Evolutionary conservation across 2,888 invertebrate genomes (phyloP).

Genomic region (Tortricodes alternella): DNA sequence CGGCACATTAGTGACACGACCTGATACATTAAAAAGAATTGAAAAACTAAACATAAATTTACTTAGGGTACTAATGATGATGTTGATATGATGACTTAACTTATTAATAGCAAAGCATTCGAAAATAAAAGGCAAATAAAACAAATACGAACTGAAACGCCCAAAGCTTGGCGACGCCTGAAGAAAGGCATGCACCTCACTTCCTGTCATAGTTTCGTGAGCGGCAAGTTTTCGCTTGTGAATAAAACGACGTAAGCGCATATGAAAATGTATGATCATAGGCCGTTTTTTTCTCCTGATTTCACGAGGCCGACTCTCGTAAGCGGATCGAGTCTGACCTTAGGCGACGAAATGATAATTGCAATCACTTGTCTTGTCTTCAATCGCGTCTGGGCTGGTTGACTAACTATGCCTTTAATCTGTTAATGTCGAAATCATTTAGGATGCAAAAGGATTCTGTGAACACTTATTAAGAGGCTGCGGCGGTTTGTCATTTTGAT

Average conservation of each 20-base stretch:
- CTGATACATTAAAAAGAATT: too few species aligned
- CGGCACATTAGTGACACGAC: too few species aligned
- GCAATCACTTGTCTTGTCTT: conserved; percentile 50
- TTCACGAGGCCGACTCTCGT: conserved; percentile 61
- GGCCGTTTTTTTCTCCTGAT: conserved; percentile 46
- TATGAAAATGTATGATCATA: conserved; percentile 48
- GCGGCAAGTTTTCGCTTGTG: conserved; percentile 47
- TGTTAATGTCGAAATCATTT: conserved; percentile 14
- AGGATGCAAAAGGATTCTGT: conserved; percentile 12
- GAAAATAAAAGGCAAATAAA: conserved; percentile 21
- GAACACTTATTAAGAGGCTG: too few species aligned
- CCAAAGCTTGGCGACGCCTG: conserved; percentile 58
- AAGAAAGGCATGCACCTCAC: conserved; percentile 68
- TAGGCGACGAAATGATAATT: conserved; percentile 73
- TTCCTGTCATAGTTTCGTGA: conserved; percentile 77
- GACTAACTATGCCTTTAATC: conserved; percentile 35
- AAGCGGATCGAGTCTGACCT: conserved; percentile 72
- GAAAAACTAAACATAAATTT: too few species aligned
- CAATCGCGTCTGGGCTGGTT: conserved; percentile 46
- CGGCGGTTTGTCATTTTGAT: background rate
- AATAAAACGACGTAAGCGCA: conserved; percentile 57
- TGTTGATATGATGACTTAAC: too few species aligned
- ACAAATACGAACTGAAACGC: conserved; percentile 21
- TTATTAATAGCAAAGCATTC: background rate
- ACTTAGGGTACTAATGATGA: too few species aligned